phyloP scores from a whole-genome alignment of 2,888 invertebrate genomes.

The Palloptera scutellata region DNA sequence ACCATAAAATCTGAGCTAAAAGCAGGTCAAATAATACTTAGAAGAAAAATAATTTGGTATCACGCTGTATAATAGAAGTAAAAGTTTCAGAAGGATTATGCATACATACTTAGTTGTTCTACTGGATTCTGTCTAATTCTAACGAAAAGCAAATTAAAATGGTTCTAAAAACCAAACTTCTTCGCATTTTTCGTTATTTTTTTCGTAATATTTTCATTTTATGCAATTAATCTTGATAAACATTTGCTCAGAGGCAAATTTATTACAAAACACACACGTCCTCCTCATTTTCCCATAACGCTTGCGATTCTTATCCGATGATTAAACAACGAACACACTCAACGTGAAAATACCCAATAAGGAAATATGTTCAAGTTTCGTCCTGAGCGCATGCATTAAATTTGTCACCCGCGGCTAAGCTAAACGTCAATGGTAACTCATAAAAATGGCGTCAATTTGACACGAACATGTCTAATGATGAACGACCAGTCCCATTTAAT shows the following conservation, averaged over 20 bases:
- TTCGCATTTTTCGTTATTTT: neutral
- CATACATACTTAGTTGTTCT: no score
- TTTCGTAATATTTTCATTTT: neutral
- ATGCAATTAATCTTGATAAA: neutral
- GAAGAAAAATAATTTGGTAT: no score
- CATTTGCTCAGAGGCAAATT: neutral
- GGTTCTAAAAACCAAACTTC: no score
- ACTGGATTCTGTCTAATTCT: no score
- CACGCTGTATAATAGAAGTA: no score
- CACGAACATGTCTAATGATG: slow-evolving; percentile 62
- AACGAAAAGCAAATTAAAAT: no score
- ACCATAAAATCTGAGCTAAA: no score
- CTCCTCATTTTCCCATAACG: neutral
- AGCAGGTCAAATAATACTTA: no score
- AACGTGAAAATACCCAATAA: neutral
- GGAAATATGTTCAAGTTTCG: no score
- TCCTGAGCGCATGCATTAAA: slow-evolving; percentile 52
- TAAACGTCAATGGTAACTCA: slow-evolving; percentile 53
- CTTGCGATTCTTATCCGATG: neutral
- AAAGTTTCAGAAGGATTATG: no score
- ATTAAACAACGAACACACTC: neutral
- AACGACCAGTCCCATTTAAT: slow-evolving; percentile 51
- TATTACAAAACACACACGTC: neutral
- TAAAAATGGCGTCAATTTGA: slow-evolving; percentile 58
- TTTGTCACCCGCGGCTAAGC: slow-evolving; percentile 63